Conservation (phyloP, 2,797 vertebrate species). For the Vipera latastei region DNA sequence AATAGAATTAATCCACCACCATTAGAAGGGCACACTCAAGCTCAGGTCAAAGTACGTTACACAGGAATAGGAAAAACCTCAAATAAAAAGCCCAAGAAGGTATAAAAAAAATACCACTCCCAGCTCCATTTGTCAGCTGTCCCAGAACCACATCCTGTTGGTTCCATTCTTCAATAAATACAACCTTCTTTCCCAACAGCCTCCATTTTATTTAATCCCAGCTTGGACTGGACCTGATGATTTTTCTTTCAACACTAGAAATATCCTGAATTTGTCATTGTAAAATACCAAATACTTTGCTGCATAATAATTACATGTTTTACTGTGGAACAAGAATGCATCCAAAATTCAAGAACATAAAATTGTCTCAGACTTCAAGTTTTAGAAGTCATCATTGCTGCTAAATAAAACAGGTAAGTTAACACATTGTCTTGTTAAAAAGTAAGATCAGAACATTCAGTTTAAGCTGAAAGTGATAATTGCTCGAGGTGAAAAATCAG, state of each 20-base stretch:
- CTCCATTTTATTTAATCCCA: no score
- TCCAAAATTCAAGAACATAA: not conserved
- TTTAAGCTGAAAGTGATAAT: not conserved
- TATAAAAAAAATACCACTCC: no score
- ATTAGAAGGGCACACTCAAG: no score
- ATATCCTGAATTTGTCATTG: slow-evolving; percentile 18
- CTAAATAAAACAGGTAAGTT: slow-evolving; percentile 2
- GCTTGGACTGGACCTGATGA: no score
- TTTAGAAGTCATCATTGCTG: not conserved
- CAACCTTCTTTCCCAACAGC: no score
- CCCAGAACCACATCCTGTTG: no score
- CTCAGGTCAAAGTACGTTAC: no score
- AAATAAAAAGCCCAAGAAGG: no score
- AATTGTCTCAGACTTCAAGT: not conserved
- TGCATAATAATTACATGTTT: not conserved
- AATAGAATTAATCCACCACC: no score
- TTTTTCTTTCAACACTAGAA: not conserved
- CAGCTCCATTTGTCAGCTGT: no score
- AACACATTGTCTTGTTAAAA: slow-evolving; percentile 5
- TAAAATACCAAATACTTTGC: slow-evolving; percentile 5
- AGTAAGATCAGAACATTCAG: not conserved
- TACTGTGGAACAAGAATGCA: not conserved
- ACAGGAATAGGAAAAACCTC: no score
- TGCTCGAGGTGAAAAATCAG: not conserved
- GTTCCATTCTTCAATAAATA: no score